Percentiles rank a stretch among this genome's conserved stretches.
phyloP scores from a whole-genome alignment of 2,797 vertebrate species.

The Astyanax mexicanus region DNA sequence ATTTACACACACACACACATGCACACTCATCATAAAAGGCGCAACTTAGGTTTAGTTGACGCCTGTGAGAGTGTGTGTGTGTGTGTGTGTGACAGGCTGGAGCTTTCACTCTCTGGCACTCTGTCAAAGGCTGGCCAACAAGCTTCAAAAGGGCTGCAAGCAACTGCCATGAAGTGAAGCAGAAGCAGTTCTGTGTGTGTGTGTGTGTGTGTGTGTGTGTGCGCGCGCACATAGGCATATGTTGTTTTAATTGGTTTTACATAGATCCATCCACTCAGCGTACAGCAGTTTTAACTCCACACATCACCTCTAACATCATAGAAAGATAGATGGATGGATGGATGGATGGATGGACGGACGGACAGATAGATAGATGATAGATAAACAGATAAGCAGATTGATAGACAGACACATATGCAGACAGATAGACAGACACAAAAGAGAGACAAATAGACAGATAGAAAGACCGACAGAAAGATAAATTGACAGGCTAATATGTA shows the following conservation, averaged over 20 bases:
- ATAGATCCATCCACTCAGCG: no score
- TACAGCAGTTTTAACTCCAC: no score
- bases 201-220: not conserved
- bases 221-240: not conserved
- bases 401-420: no score
- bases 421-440: no score
- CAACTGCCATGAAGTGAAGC: not conserved
- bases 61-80: not conserved
- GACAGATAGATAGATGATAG: no score
- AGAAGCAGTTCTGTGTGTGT: not conserved
- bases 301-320: no score
- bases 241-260: not conserved
- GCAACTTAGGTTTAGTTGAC: not conserved
- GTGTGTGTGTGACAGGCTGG: not conserved
- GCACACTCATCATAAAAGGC: not conserved
- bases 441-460: no score
- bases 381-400: no score
- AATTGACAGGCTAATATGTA: no score
- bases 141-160: constrained; percentile 74
- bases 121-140: constrained; percentile 68
- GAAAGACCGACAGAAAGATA: no score
- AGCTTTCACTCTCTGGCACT: constrained; percentile 62
- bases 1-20: not conserved
- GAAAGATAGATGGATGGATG: no score
- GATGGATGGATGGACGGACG: no score